Evolutionary conservation across 2,113 vertebrate species (phyloP).

Genomic region (Actenoides lindsayi): DNA sequence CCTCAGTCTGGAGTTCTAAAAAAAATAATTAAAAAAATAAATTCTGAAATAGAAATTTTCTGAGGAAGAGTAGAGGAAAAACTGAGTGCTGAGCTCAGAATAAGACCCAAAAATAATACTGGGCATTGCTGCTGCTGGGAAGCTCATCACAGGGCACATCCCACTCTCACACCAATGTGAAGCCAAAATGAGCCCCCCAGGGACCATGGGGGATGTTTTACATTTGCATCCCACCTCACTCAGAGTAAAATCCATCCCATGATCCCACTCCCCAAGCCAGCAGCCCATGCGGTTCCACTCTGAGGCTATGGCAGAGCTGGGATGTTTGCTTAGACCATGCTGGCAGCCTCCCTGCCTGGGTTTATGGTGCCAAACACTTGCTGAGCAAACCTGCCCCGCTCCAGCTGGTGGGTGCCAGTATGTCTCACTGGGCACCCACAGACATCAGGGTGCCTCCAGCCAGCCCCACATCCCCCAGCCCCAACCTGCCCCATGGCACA

Average conservation of each 20-base stretch:
- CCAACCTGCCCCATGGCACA: background rate
- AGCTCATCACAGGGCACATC: slow-evolving; percentile 13
- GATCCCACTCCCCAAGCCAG: background rate
- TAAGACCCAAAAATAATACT: slow-evolving; percentile 44
- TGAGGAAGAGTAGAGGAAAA: slow-evolving; percentile 50
- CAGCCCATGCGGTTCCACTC: background rate
- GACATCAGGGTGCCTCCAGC: background rate
- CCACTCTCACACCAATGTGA: background rate
- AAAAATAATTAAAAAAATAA: background rate
- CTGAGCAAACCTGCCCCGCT: background rate
- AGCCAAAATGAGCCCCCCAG: background rate
- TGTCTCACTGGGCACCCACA: background rate
- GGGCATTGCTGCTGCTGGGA: background rate
- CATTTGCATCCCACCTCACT: background rate
- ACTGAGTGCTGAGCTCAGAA: slow-evolving; percentile 14
- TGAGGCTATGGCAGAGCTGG: accelerated
- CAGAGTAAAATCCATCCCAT: background rate
- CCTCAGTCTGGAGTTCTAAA: background rate
- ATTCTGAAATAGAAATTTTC: slow-evolving; percentile 21
- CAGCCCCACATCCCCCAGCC: background rate
- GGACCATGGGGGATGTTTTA: background rate
- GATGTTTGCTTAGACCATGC: background rate
- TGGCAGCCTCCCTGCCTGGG: background rate
- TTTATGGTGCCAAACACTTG: background rate
- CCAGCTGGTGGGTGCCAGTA: background rate